These are phyloP conservation scores for Leucophenga varia DNA, from an alignment of 1,140 invertebrate genomes.

Conservation along the genomic window DNA sequence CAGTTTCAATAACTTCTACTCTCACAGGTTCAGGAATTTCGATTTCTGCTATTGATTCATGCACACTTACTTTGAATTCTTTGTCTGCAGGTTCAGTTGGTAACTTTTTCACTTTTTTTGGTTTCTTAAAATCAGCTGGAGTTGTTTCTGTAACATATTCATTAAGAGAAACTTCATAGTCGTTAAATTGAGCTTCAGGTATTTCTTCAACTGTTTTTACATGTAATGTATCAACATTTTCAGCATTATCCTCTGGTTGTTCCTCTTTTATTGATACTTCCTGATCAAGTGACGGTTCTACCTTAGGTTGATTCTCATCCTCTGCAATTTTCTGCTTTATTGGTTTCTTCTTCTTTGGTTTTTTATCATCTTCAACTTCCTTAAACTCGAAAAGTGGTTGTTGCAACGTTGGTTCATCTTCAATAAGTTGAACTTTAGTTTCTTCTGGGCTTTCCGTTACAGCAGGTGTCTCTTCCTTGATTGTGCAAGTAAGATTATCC, in stretches of 20 bases:
- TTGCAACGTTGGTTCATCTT: neutral
- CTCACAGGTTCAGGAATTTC: slow-evolving; percentile 19
- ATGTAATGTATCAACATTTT: too few relatives aligned
- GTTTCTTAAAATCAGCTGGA: too few relatives aligned
- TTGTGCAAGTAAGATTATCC: slow-evolving; percentile 4
- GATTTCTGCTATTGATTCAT: slow-evolving; percentile 21
- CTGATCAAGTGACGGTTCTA: slow-evolving; percentile 7
- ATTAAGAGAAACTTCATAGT: slow-evolving; percentile 12
- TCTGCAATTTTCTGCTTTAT: slow-evolving; percentile 1
- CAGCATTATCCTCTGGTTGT: slow-evolving; percentile 22
- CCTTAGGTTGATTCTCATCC: slow-evolving; percentile 5
- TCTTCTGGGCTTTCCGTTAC: neutral
- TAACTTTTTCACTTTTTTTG: slow-evolving; percentile 10
- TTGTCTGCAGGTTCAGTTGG: slow-evolving; percentile 17
- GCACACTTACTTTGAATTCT: slow-evolving; percentile 24
- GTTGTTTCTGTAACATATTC: slow-evolving; percentile 16
- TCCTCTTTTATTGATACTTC: neutral
- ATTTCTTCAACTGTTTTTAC: slow-evolving; percentile 2
- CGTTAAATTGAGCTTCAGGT: slow-evolving; percentile 26
- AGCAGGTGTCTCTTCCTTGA: too few relatives aligned
- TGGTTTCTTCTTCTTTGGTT: slow-evolving; percentile 5
- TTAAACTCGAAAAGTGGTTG: neutral
- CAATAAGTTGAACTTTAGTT: neutral
- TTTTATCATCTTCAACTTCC: neutral
- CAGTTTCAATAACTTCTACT: slow-evolving; percentile 40